Evolutionary conservation across 2,113 vertebrate genomes (phyloP), one percentile per base, ranked within the genome.

Genomic region (Pangasianodon hypophthalmus): DNA sequence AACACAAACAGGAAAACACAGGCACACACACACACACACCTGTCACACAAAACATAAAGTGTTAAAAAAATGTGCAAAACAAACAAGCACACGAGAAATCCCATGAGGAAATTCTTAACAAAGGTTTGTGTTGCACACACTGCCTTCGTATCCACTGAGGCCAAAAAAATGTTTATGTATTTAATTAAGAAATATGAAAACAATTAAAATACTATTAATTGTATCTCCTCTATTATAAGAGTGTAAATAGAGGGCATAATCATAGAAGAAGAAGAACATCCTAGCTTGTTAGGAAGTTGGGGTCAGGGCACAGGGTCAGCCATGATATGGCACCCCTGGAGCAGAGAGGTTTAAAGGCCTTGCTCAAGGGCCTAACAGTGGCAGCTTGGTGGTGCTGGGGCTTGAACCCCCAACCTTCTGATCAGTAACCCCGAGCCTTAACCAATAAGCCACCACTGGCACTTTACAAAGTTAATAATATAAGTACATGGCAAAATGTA

Each of bases 1-100:
- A 84, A 62, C 32, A 84, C 82, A 84, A 84, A 84, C 82, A 84
- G 56, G 54, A 83, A 58, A 58, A 58, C 54, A 56, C n/a, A 56
- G 2, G 2, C 50, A 29, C 77, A 50, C 46, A 52, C 24, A 6
- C 50, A 52, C 73, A 48, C 11, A 84, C n/a, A 58, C 54, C 6
- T n/a, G n/a, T 52, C 14, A 21, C 52, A 84, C 81, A 41, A 58
- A 32, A 54, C 13, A 83, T 24, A 32, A 29, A 24, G 80, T 81
- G 79, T 52, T 81, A 81, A 79, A 79, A 79, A 56, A 56, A 84
- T 9, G 9, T 1, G 19, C 8, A 41, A 56, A 56, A 82, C 24
- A 56, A 82, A 32, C 48, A 82, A 82, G 26, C 9, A 60, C 9
- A 37, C 50, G 26, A 81, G 29, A 5, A 81, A 41, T 58, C 52